Percentiles rank a stretch among this genome's conserved stretches.
These are phyloP conservation scores for Chromobotia macracanthus DNA, from an alignment of 2,797 vertebrate genomes.

Conservation along the genomic window DNA sequence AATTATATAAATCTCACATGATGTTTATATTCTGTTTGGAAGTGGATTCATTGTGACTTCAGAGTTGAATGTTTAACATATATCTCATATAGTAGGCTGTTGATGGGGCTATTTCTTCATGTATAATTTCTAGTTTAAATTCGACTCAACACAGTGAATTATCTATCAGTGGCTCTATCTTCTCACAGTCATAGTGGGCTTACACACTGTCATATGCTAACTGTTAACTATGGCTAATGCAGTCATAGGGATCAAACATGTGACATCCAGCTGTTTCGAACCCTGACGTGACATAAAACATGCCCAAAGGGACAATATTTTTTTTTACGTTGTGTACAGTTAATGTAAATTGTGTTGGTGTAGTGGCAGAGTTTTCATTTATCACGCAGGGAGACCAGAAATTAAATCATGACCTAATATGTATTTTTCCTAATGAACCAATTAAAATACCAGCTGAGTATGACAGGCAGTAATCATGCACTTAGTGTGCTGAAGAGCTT, in stretches of 20 bases:
- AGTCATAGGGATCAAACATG: neutral
- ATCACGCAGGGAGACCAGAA: too few species aligned
- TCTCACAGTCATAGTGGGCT: neutral
- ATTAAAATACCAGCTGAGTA: too few species aligned
- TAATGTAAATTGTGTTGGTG: too few species aligned
- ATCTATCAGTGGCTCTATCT: slow-evolving; percentile 27
- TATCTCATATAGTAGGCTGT: neutral
- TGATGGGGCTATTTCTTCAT: neutral
- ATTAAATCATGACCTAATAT: too few species aligned
- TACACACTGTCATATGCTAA: slow-evolving; percentile 1
- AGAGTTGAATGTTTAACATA: neutral
- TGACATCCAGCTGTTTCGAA: neutral
- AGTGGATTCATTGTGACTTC: neutral
- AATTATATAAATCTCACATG: neutral
- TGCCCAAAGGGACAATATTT: neutral
- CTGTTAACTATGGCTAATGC: neutral
- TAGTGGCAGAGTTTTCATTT: too few species aligned
- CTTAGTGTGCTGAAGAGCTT: too few species aligned
- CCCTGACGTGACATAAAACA: neutral
- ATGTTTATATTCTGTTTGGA: too few species aligned
- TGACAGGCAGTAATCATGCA: too few species aligned
- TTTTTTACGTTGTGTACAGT: too few species aligned
- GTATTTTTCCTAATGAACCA: too few species aligned
- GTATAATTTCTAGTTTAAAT: too few species aligned
- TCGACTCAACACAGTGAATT: slow-evolving; percentile 3